Evolutionary conservation across 2,888 invertebrate species (phyloP).

Genomic region (Digitonthophagus gazella): DNA sequence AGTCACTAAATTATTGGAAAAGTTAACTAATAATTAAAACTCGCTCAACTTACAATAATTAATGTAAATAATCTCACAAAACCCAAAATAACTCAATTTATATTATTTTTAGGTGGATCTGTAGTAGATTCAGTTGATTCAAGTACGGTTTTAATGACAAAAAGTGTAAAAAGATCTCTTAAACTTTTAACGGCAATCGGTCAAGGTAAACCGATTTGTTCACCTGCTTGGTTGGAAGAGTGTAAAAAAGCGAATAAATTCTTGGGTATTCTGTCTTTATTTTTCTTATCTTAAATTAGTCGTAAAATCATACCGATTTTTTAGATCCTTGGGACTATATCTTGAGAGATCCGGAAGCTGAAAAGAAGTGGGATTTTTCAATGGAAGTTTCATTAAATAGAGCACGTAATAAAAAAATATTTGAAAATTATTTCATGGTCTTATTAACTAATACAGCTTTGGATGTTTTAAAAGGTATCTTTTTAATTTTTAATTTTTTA

Average conservation of each 20-base stretch:
- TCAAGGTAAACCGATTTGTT: constrained; percentile 60
- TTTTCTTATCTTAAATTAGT: not conserved
- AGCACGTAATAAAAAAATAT: constrained; percentile 38
- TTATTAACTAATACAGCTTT: constrained; percentile 39
- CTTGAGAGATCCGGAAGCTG: constrained; percentile 53
- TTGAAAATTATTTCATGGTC: constrained; percentile 40
- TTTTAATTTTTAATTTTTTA: not conserved
- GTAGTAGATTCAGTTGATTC: constrained; percentile 54
- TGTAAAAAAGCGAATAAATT: constrained; percentile 43
- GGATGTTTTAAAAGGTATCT: constrained; percentile 46
- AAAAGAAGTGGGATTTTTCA: constrained; percentile 55
- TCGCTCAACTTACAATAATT: too few species aligned
- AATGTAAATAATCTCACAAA: too few species aligned
- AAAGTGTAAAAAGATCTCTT: constrained; percentile 57
- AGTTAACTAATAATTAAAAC: too few species aligned
- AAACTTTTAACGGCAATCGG: constrained; percentile 62
- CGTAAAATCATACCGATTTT: constrained; percentile 25
- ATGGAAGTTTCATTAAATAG: constrained; percentile 43
- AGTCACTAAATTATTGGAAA: too few species aligned
- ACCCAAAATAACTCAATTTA: not conserved
- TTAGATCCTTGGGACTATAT: constrained; percentile 61
- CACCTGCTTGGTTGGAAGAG: constrained; percentile 44
- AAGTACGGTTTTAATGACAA: constrained; percentile 57
- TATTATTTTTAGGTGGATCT: constrained; percentile 52
- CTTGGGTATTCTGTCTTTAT: constrained; percentile 46